phyloP scores from a whole-genome alignment of 1,140 invertebrate genomes.

The Polyergus mexicanus region DNA sequence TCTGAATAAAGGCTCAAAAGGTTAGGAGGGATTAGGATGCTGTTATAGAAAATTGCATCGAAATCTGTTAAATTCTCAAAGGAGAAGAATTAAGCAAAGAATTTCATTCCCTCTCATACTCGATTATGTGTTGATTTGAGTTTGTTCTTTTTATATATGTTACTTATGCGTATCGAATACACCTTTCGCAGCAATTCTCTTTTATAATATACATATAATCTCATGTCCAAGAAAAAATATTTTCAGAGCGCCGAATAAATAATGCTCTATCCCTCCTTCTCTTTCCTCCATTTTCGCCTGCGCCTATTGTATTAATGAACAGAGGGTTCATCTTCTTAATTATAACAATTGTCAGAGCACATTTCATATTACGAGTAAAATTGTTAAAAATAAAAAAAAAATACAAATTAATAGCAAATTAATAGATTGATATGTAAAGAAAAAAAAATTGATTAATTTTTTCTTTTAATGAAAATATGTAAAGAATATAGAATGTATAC shows the following conservation, averaged over 20 bases:
- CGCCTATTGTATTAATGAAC: not conserved
- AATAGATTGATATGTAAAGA: not conserved
- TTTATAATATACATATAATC: not conserved
- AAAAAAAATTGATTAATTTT: not conserved
- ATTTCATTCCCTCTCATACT: too few relatives aligned
- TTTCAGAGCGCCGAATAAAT: not conserved
- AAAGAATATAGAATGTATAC: not conserved
- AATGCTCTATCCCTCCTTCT: not conserved
- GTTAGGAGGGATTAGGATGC: not conserved
- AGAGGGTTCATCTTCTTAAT: not conserved
- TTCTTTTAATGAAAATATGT: not conserved
- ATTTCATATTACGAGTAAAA: not conserved
- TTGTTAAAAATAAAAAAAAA: slow-evolving; percentile 2
- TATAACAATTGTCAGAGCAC: not conserved
- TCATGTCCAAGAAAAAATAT: not conserved
- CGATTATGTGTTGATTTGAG: too few relatives aligned
- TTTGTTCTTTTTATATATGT: too few relatives aligned
- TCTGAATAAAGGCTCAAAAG: not conserved
- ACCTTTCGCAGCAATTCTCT: too few relatives aligned
- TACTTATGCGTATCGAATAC: too few relatives aligned
- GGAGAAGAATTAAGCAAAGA: not conserved
- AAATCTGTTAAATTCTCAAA: not conserved
- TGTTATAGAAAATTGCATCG: not conserved
- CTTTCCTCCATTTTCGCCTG: not conserved
- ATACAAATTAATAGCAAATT: not conserved